Evolutionary conservation across 2,888 invertebrate species (phyloP).

Genomic region (Tetramorium bicarinatum): DNA sequence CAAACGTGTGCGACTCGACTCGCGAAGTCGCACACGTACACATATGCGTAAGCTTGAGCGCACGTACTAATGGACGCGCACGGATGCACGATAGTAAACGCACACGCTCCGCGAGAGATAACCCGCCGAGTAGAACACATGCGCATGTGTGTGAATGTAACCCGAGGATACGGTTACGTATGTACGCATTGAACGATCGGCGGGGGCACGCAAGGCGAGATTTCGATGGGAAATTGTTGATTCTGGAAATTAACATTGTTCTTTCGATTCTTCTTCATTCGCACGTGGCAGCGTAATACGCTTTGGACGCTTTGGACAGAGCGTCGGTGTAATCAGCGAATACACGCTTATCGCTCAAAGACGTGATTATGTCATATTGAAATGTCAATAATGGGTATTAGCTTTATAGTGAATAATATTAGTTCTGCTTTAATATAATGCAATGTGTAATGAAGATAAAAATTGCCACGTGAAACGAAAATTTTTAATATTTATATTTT

Average conservation of each 20-base stretch:
- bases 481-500: not conserved
- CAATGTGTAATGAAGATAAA: not conserved
- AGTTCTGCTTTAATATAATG: slow-evolving; percentile 22
- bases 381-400: slow-evolving; percentile 16
- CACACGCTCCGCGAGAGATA: slow-evolving; percentile 52
- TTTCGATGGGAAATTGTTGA: slow-evolving; percentile 34
- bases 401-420: slow-evolving; percentile 30
- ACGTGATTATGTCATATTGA: slow-evolving; percentile 10
- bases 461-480: not conserved
- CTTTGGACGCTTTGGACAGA: not conserved
- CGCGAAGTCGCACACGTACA: not conserved
- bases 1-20: slow-evolving; percentile 7
- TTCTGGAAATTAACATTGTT: slow-evolving; percentile 19
- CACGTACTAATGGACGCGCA: slow-evolving; percentile 54
- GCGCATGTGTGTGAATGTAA: not conserved
- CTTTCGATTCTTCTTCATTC: slow-evolving; percentile 8
- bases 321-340: not conserved
- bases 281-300: not conserved
- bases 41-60: slow-evolving; percentile 19
- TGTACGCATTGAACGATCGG: slow-evolving; percentile 38
- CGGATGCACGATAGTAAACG: slow-evolving; percentile 54
- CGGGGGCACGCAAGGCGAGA: slow-evolving; percentile 26
- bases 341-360: not conserved
- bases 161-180: slow-evolving; percentile 49
- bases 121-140: slow-evolving; percentile 9